A percentile compares a stretch with the other conserved stretches of the same genome.
These are phyloP conservation scores for Aldabrachelys gigantea DNA, from an alignment of 2,113 vertebrate species.

Conservation along the genomic window DNA sequence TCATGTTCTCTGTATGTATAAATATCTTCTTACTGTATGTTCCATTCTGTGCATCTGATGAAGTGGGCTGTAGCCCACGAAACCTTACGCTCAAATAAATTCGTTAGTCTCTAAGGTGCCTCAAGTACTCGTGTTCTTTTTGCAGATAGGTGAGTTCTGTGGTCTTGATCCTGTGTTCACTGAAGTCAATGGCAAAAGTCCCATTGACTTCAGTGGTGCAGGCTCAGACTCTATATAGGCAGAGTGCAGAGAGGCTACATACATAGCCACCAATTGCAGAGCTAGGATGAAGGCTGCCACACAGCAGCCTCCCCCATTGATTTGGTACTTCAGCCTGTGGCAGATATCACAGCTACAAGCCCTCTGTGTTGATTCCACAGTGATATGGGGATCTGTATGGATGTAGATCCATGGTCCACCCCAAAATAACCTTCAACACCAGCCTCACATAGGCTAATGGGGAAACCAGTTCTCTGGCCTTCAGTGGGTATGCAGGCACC, in stretches of 20 bases:
- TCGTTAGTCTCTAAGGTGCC: too few species aligned
- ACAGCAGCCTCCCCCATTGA: rapidly evolving
- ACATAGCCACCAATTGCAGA: rapidly evolving
- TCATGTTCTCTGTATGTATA: too few species aligned
- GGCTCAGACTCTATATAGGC: neutral
- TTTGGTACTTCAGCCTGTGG: neutral
- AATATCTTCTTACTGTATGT: too few species aligned
- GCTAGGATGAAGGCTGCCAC: too few species aligned
- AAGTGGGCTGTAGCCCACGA: too few species aligned
- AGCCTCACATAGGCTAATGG: rapidly evolving
- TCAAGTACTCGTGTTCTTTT: too few species aligned
- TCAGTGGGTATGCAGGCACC: neutral
- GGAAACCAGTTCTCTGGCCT: neutral
- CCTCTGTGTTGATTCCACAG: neutral
- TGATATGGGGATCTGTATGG: neutral
- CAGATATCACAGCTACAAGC: neutral
- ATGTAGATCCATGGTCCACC: neutral
- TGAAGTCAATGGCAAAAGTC: neutral
- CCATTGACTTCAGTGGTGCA: rapidly evolving
- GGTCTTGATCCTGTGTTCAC: neutral
- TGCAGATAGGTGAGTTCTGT: neutral
- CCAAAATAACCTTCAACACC: neutral
- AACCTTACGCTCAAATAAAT: too few species aligned
- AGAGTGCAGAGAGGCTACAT: rapidly evolving
- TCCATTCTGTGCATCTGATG: too few species aligned